Evolutionary conservation across 2,888 invertebrate species (phyloP), one percentile per base, ranked within the genome.

Genomic region (Crocallis elinguaria): DNA sequence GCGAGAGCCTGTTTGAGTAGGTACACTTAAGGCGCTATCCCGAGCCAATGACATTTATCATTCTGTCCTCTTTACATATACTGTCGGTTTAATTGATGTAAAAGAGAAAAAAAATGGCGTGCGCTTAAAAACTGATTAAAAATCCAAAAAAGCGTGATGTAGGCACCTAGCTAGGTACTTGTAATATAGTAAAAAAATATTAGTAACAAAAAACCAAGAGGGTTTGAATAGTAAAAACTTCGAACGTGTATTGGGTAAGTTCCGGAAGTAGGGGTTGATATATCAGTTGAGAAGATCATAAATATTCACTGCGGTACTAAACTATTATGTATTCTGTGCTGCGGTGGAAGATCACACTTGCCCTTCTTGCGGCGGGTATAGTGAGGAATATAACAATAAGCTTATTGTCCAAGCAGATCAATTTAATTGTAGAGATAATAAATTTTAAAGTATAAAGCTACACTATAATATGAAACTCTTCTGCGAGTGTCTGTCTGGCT

Each of bases 251-350:
- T 33, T 19, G 23, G 33, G 38, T 69, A 70, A 65, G 58, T 64
- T 72, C 70, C 77, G 86, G 84, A 88, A 85, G 80, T 73, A 58
- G 25, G 69, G 73, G 69, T 79, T 79, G 80, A 81, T 86, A 85
- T 82, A 86, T 87, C 87, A 86, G 77, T 86, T 79, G 73, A 51
- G 73, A 49, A 71, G 75, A 60, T 71, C 77, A 73, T 88, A 85
- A 87, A 87, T 84, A 84, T 77, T 71, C 67, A 59, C 11, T 12
- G 58, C 64, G 61, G 67, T n/a, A n/a, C n/a, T n/a, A n/a, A n/a
- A n/a, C n/a, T n/a, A n/a, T n/a, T n/a, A n/a, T n/a, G n/a, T n/a
- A n/a, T n/a, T n/a, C n/a, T n/a, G n/a, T n/a, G n/a, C n/a, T n/a
- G 64, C 63, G 58, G 64, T 69, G 68, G 57, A 72, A 41, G 50